phyloP scores from a whole-genome alignment of 2,797 vertebrate genomes.

The Typhlichthys eigenmanni region DNA sequence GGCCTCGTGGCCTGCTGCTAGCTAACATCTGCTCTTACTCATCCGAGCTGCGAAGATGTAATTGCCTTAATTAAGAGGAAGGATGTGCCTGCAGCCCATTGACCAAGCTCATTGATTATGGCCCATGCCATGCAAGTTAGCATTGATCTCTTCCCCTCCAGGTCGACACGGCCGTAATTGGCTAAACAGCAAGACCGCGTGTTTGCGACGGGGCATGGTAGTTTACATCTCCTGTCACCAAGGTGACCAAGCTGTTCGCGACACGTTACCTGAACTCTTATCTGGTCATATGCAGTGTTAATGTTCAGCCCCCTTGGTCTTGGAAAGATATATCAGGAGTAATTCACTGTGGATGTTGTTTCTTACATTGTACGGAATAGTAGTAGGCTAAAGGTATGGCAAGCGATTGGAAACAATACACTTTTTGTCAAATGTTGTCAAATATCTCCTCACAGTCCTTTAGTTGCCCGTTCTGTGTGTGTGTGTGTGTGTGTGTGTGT shows the following conservation, averaged over 20 bases:
- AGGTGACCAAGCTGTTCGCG: slow-evolving; percentile 71
- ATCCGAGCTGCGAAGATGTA: slow-evolving; percentile 84
- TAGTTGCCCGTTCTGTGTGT: too few species aligned
- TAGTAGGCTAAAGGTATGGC: too few species aligned
- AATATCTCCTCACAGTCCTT: too few species aligned
- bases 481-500: too few species aligned
- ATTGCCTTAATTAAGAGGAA: slow-evolving; percentile 92
- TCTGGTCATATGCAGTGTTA: slow-evolving; percentile 67
- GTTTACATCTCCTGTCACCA: slow-evolving; percentile 1
- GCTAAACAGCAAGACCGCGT: slow-evolving; percentile 83
- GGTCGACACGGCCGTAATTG: slow-evolving; percentile 91
- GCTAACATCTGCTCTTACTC: slow-evolving; percentile 85
- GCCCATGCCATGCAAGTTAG: slow-evolving; percentile 84
- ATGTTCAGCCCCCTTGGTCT: neutral
- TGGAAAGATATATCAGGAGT: too few species aligned
- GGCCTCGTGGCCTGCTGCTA: slow-evolving; percentile 69
- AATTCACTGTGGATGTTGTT: too few species aligned
- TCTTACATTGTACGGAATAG: too few species aligned
- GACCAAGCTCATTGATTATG: slow-evolving; percentile 90
- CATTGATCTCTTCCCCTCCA: slow-evolving; percentile 88
- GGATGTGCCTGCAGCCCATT: slow-evolving; percentile 86
- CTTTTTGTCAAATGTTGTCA: too few species aligned
- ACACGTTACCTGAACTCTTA: slow-evolving; percentile 64
- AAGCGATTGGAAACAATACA: too few species aligned
- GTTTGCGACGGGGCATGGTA: neutral